Percentiles rank a stretch among this genome's conserved stretches.
Evolutionary conservation across 2,113 vertebrate genomes (phyloP).

Genomic region (Fukomys damarensis): DNA sequence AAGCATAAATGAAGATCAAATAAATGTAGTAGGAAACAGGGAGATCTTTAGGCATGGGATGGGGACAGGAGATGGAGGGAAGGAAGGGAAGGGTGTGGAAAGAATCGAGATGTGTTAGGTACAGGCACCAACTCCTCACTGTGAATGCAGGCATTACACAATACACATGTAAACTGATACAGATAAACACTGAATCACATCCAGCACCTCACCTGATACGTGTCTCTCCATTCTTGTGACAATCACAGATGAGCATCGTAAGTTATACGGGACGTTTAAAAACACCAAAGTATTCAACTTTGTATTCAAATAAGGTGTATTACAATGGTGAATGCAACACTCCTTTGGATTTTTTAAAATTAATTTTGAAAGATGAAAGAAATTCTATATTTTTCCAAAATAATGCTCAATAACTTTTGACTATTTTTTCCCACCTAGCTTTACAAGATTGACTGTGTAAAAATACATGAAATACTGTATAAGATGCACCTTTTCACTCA

Average conservation of each 20-base stretch:
- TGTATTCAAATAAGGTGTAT: background rate
- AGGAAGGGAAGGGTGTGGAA: accelerated
- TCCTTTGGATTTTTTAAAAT: background rate
- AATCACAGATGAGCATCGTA: background rate
- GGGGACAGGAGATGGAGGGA: background rate
- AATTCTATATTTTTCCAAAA: background rate
- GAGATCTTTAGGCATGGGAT: background rate
- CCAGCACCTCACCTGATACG: background rate
- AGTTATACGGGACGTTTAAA: background rate
- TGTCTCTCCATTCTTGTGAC: background rate
- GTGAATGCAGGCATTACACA: background rate
- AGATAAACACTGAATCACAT: background rate
- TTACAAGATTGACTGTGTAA: background rate
- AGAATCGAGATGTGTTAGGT: background rate
- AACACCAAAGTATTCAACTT: background rate
- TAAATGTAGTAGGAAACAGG: background rate
- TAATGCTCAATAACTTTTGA: background rate
- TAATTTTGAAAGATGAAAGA: background rate
- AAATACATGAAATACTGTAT: too few species aligned
- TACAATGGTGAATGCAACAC: background rate
- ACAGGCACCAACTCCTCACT: background rate
- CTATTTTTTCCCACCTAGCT: background rate
- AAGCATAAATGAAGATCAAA: background rate
- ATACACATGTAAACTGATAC: background rate
- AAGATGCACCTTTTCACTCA: background rate